These are phyloP conservation scores for Yponomeuta plumbellus DNA, from an alignment of 2,888 invertebrate genomes.

Conservation along the genomic window DNA sequence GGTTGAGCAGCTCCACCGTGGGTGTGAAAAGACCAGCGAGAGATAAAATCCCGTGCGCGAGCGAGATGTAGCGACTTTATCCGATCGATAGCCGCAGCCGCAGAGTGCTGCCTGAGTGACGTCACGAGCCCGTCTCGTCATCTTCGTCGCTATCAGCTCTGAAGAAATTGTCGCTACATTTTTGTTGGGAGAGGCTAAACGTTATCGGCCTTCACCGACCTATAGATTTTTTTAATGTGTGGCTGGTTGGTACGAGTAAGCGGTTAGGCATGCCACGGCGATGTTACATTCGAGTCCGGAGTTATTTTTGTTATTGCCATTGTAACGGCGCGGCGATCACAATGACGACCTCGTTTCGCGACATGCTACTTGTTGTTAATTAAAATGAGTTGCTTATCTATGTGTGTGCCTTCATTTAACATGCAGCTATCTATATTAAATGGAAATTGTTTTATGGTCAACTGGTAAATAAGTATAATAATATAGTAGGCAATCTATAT, in stretches of 20 bases:
- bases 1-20: conserved; percentile 45
- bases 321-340: not conserved
- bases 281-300: not conserved
- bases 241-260: not conserved
- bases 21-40: conserved; percentile 48
- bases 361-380: conserved; percentile 6
- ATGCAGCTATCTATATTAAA: not conserved
- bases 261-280: not conserved
- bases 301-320: conserved; percentile 1
- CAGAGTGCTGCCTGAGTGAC: conserved; percentile 71
- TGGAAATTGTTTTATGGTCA: not conserved
- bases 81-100: conserved; percentile 77
- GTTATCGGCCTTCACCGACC: not conserved
- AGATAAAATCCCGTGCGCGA: conserved; percentile 46
- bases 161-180: conserved; percentile 70
- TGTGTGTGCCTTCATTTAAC: not conserved
- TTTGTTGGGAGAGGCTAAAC: conserved; percentile 30
- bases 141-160: conserved; percentile 57
- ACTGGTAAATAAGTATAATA: not conserved
- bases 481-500: too few species aligned
- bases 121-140: conserved; percentile 72
- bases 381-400: conserved; percentile 6
- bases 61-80: conserved; percentile 55
- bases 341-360: conserved; percentile 3
- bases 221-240: not conserved